A percentile compares a stretch with the other conserved stretches of the same genome.
These are phyloP conservation scores for Eupsilia transversa DNA, from an alignment of 2,888 invertebrate species.

Conservation along the genomic window DNA sequence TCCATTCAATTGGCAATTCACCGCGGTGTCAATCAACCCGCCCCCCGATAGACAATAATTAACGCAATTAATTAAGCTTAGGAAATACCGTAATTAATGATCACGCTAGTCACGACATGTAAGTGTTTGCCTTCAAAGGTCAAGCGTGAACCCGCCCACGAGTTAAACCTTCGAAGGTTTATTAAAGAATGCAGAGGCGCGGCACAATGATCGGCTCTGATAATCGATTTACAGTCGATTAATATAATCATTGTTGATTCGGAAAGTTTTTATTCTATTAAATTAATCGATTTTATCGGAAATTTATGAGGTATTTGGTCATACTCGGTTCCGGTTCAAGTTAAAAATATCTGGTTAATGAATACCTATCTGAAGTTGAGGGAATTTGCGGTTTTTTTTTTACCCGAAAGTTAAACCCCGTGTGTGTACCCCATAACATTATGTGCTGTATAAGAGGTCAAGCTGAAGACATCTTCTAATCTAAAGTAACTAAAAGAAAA, in stretches of 20 bases:
- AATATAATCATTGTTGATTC: slow-evolving; percentile 59
- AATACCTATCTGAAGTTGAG: neutral
- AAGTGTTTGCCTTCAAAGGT: slow-evolving; percentile 78
- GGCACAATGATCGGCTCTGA: slow-evolving; percentile 49
- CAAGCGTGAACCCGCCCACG: slow-evolving; percentile 73
- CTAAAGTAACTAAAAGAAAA: neutral
- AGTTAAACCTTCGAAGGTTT: slow-evolving; percentile 57
- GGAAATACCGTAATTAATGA: slow-evolving; percentile 79
- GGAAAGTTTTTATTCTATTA: slow-evolving; percentile 43
- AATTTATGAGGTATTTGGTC: slow-evolving; percentile 20
- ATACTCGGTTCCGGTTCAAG: slow-evolving; percentile 1
- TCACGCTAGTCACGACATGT: slow-evolving; percentile 77
- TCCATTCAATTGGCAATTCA: slow-evolving; percentile 63
- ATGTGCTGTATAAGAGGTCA: neutral
- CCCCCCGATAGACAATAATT: slow-evolving; percentile 75
- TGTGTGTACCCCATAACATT: too few relatives aligned
- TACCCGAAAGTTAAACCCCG: too few relatives aligned
- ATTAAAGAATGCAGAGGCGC: slow-evolving; percentile 62
- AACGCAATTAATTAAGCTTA: slow-evolving; percentile 83
- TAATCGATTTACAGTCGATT: slow-evolving; percentile 62
- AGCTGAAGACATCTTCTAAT: neutral
- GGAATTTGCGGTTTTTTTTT: neutral
- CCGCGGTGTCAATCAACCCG: slow-evolving; percentile 70
- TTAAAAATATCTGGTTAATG: neutral
- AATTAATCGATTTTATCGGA: slow-evolving; percentile 49